Conservation (phyloP, 35 echinoderm and acorn worm genomes). For the Apostichopus parvimensis region DNA sequence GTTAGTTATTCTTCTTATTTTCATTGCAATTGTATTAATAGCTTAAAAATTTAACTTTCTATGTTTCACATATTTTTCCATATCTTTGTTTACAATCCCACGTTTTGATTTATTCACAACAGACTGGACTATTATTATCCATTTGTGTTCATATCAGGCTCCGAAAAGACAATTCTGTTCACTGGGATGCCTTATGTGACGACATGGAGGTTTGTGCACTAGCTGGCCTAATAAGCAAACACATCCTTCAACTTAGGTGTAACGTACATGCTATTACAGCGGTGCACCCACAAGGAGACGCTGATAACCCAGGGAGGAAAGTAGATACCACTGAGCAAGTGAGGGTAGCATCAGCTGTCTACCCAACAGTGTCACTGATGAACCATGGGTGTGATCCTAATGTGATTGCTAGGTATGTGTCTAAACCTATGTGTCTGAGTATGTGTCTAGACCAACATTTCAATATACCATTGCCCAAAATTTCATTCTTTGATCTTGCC, state of each 20-base stretch:
- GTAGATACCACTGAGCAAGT: constrained; percentile 70
- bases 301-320: constrained; percentile 1
- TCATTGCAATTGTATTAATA: too few species aligned
- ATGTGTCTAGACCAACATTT: too few species aligned
- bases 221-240: constrained; percentile 32
- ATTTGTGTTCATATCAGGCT: neutral
- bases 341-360: constrained; percentile 83
- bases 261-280: constrained; percentile 83
- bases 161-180: neutral
- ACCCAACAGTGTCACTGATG: constrained; percentile 75
- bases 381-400: constrained; percentile 95
- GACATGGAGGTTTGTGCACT: neutral
- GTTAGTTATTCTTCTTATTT: neutral
- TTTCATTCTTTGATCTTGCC: neutral
- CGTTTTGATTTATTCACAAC: neutral
- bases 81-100: too few species aligned
- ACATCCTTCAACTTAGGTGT: constrained; percentile 73
- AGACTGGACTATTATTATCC: constrained; percentile 8
- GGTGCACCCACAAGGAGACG: constrained; percentile 13
- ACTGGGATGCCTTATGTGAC: neutral
- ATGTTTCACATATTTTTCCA: neutral
- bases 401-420: constrained; percentile 82
- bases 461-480: neutral
- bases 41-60: too few species aligned
- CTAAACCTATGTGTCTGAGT: too few species aligned